Evolutionary conservation across 1,140 invertebrate genomes (phyloP).

Genomic region (Drosophila busckii): DNA sequence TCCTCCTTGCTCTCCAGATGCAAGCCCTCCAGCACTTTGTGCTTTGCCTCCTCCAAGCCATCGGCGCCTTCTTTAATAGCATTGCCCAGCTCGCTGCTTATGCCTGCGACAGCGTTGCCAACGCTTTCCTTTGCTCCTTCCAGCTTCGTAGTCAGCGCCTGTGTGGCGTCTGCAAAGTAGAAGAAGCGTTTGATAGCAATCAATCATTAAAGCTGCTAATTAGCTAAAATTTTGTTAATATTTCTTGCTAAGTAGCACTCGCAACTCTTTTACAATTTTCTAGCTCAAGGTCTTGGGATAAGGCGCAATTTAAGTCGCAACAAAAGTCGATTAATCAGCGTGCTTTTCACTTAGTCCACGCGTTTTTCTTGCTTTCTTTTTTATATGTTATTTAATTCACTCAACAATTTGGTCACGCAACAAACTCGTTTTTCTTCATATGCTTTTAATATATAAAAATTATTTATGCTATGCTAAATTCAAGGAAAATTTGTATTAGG

Average conservation of each 20-base stretch:
- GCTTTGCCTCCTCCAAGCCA: constrained; percentile 58
- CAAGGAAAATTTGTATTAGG: too few species aligned
- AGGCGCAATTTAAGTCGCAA: too few species aligned
- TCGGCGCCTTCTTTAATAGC: constrained; percentile 65
- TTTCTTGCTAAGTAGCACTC: too few species aligned
- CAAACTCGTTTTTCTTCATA: constrained; percentile 66
- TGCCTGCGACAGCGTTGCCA: constrained; percentile 60
- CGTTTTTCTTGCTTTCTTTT: too few species aligned
- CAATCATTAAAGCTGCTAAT: too few species aligned
- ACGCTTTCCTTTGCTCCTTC: constrained; percentile 70
- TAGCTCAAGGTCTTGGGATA: too few species aligned
- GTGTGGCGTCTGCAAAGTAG: constrained; percentile 41
- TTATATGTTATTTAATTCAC: constrained; percentile 40
- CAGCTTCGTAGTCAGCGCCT: constrained; percentile 44
- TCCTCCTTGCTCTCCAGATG: constrained; percentile 35
- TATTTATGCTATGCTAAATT: too few species aligned
- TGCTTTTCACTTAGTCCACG: too few species aligned
- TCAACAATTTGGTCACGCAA: constrained; percentile 71
- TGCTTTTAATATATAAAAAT: constrained; percentile 61
- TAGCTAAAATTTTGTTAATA: too few species aligned
- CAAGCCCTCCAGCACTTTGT: constrained; percentile 62
- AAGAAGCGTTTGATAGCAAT: constrained; percentile 17
- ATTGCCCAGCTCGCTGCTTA: constrained; percentile 65
- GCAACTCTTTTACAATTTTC: too few species aligned
- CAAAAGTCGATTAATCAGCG: too few species aligned